phyloP scores from a whole-genome alignment of 1,140 invertebrate genomes.

The Phortica variegata region DNA sequence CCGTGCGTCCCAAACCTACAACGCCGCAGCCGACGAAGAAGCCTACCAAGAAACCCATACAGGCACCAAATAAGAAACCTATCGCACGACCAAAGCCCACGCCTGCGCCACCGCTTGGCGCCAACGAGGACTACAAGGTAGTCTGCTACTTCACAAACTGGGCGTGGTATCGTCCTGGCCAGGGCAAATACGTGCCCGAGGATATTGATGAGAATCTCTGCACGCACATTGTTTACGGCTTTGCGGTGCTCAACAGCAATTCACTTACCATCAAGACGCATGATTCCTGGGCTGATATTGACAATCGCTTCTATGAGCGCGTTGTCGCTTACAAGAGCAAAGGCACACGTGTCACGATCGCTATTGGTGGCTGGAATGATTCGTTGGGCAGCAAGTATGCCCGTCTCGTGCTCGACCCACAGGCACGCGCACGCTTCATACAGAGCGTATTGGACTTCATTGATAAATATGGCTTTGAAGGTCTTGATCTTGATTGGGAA shows the following conservation, averaged over 20 bases:
- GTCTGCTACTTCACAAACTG: constrained; percentile 73
- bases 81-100: constrained; percentile 43
- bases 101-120: constrained; percentile 17
- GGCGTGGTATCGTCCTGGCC: constrained; percentile 67
- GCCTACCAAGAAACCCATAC: constrained; percentile 37
- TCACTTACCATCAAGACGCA: constrained; percentile 66
- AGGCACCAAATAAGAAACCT: constrained; percentile 32
- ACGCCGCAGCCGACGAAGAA: constrained; percentile 9
- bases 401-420: constrained; percentile 73
- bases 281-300: constrained; percentile 69
- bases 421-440: constrained; percentile 71
- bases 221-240: constrained; percentile 75
- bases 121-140: constrained; percentile 61
- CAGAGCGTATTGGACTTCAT: constrained; percentile 73
- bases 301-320: constrained; percentile 77
- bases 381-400: constrained; percentile 84
- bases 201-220: constrained; percentile 70
- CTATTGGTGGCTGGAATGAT: constrained; percentile 84
- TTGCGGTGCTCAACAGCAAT: constrained; percentile 66
- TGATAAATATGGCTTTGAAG: constrained; percentile 79
- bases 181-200: constrained; percentile 66
- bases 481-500: constrained; percentile 88
- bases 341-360: constrained; percentile 60
- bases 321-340: constrained; percentile 68
- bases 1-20: constrained; percentile 25